A percentile compares a stretch with the other conserved stretches of the same genome.
Conservation (phyloP, 2,888 invertebrate species). For the Calameuta filiformis region DNA sequence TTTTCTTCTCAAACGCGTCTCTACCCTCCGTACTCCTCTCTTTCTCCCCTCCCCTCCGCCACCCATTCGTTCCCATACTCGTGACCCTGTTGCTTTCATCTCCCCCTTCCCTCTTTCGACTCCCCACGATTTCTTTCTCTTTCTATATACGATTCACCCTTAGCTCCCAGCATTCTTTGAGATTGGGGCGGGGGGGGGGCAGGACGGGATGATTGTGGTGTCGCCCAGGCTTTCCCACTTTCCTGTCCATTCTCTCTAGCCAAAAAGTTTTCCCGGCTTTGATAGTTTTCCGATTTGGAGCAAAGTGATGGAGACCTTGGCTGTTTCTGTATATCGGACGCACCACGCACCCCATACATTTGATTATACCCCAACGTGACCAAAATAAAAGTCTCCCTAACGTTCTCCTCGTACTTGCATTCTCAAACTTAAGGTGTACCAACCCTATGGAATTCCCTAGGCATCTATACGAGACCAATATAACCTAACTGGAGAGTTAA, state of each 20-base stretch:
- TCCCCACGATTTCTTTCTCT: neutral
- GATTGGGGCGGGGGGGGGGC: too few species aligned
- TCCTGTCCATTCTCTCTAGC: conserved; percentile 6
- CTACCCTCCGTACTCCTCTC: neutral
- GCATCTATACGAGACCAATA: too few species aligned
- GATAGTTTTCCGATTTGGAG: conserved; percentile 30
- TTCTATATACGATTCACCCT: conserved; percentile 1
- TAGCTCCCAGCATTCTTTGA: too few species aligned
- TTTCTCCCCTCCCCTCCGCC: too few species aligned
- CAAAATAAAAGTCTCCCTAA: conserved; percentile 32
- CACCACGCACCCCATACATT: conserved; percentile 31
- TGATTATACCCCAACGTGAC: conserved; percentile 41
- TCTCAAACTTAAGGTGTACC: too few species aligned
- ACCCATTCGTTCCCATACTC: too few species aligned
- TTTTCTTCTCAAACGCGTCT: conserved; percentile 1
- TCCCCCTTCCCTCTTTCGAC: neutral
- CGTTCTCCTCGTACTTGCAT: neutral
- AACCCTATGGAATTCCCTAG: too few species aligned
- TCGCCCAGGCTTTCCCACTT: neutral
- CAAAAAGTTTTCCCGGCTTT: conserved; percentile 32
- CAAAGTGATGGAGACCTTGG: neutral
- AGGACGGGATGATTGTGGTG: too few species aligned
- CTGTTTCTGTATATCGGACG: conserved; percentile 34
- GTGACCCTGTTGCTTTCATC: too few species aligned
- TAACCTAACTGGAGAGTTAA: too few species aligned